A percentile compares a stretch with the other conserved stretches of the same genome.
Conservation (phyloP, 2,888 invertebrate genomes). For the Hemaris fuciformis region DNA sequence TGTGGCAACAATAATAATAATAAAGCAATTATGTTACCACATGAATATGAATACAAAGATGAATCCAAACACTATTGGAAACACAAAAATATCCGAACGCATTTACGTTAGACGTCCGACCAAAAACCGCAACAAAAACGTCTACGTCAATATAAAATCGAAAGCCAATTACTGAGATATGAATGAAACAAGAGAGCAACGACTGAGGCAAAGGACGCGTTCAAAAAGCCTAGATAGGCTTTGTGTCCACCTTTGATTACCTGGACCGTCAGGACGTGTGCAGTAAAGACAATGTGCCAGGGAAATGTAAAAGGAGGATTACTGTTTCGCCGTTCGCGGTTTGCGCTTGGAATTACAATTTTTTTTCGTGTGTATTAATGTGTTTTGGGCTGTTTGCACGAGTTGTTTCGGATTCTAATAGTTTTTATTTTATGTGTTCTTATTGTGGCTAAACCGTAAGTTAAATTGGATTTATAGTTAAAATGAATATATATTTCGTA, state of each 20-base stretch:
- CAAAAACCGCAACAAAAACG: conserved; percentile 28
- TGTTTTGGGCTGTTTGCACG: conserved; percentile 3
- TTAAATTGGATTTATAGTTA: too few species aligned
- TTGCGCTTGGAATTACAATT: neutral
- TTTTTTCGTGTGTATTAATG: neutral
- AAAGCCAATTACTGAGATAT: conserved; percentile 74
- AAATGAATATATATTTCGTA: too few species aligned
- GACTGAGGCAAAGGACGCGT: conserved; percentile 50
- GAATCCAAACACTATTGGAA: neutral
- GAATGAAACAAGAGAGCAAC: conserved; percentile 51
- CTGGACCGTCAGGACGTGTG: conserved; percentile 34
- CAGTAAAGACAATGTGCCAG: conserved; percentile 48
- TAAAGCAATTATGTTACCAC: neutral
- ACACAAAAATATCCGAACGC: conserved; percentile 23
- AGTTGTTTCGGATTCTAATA: neutral
- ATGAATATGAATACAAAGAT: neutral
- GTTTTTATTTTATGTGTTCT: neutral
- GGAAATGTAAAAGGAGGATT: conserved; percentile 32
- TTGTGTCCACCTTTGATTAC: conserved; percentile 78
- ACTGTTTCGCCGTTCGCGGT: conserved; percentile 9
- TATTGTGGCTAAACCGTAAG: too few species aligned
- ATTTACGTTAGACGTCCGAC: conserved; percentile 20
- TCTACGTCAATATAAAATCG: conserved; percentile 53
- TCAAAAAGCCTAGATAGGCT: conserved; percentile 70
- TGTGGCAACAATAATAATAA: too few species aligned